Evolutionary conservation across 2,888 invertebrate species (phyloP), one percentile per base, ranked within the genome.

Genomic region (Andricus quercusramuli): DNA sequence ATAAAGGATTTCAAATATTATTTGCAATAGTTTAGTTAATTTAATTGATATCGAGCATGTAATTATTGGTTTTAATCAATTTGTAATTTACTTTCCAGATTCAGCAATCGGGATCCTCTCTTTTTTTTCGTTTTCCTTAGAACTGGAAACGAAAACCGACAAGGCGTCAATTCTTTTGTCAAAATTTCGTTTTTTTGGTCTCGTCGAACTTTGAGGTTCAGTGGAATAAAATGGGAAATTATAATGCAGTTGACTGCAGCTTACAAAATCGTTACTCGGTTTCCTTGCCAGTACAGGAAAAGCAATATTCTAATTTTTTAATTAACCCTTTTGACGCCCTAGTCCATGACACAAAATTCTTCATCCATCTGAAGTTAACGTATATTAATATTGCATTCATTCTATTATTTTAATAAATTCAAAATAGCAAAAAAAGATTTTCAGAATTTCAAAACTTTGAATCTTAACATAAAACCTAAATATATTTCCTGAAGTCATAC

Each of bases 141-240:
- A 8, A 25, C 22, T 25, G 17, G 47, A 47, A 70, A 47, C 3
- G 47, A 70, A 70, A 51, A 70, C 70, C 17, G 70, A 29, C 51
- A 70, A 51, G 9, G 70, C 70, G 29, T 70, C 70, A 20, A 70
- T 20, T 51, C 70, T 47, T 20, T 51, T 47, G 29, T 70, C 70
- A 32, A 70, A 62, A 77, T 41, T 77, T 37, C 44, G 15, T n/a
- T 15, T 77, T 13, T 77, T 77, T 41, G 15, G 13, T 41, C 13
- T 77, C 29, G 32, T 25, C 32, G 11, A 64, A n/a, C 51, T n/a
- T 32, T 32, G 59, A 67, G 41, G 6, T n/a, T 59, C 22, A 37
- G 20, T 13, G 11, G 13, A 9, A 41, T 20, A 32, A 62, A 77
- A 77, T 9, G 22, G 17, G 3, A 3, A 17, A 59, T 62, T 77